Evolutionary conservation across 2,888 invertebrate species (phyloP), one percentile per base, ranked within the genome.

Genomic region (Oxycera nigricornis): DNA sequence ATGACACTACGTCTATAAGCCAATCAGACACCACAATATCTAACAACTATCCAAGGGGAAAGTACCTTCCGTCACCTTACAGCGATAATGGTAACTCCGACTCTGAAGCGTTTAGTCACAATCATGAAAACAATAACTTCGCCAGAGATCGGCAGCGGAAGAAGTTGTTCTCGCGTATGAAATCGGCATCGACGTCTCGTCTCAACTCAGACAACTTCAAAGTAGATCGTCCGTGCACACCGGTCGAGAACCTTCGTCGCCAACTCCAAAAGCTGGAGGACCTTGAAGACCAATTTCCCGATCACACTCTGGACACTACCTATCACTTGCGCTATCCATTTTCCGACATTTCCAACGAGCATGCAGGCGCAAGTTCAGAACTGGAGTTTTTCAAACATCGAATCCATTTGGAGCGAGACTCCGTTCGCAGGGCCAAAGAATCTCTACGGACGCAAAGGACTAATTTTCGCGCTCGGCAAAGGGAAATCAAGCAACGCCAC

Each of bases 321-420:
- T 93, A 93, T 81, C 93, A 93, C 79, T 85, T 94, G 76, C 88
- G 93, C 59, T 94, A 94, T 83, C 94, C 94, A 1, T 94, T 94
- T 81, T 89, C 90, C 77, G 93, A 94, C 82, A 88, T 91, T 81
- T 82, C 83, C 14, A 83, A 83, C 46, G 84, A 85, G 35, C 84
- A 82, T 75, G 82, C 81, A 2, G 87, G 86, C 26, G 79, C 80
- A 55, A 88, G 88, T 67, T 90, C 93, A 22, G 94, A 94, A 81
- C 83, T 94, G 72, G 94, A 94, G 83, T 94, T 94, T 86, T 93
- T 94, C 80, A 89, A 93, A 61, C 94, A 94, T 81, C 90, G 94
- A 70, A 93, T 94, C 65, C 89, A 94, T 78, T 87, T 94, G 50
- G 94, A 94, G 81, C 86, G 94, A 4, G 94, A 94, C 80, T 93